Percentiles rank a stretch among this genome's conserved stretches.
Evolutionary conservation across 2,888 invertebrate species (phyloP).

Genomic region (Andrena fulva): DNA sequence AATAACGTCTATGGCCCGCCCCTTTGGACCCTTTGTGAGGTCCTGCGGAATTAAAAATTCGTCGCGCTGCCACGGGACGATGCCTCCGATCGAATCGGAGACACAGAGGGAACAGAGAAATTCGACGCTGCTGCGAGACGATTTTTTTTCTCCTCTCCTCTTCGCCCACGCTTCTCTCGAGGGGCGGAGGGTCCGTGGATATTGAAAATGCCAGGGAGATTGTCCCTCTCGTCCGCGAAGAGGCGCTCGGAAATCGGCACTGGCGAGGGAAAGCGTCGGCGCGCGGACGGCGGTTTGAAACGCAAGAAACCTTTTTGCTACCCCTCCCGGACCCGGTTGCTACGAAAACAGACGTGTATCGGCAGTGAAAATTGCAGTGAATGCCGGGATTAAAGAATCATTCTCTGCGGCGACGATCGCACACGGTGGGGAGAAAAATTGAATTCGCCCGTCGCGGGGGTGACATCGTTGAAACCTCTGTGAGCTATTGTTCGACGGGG

Average conservation of each 20-base stretch:
- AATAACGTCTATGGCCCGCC: slow-evolving; percentile 33
- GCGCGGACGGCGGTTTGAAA: neutral
- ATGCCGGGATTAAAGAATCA: slow-evolving; percentile 2
- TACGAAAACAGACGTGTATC: neutral
- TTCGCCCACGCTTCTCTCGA: neutral
- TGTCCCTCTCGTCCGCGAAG: slow-evolving; percentile 1
- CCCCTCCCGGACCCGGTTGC: neutral
- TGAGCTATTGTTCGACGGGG: slow-evolving; percentile 11
- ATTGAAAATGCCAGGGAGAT: slow-evolving; percentile 30
- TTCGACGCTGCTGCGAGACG: neutral
- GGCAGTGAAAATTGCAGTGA: neutral
- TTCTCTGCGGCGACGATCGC: slow-evolving; percentile 10
- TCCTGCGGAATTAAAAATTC: slow-evolving; percentile 42
- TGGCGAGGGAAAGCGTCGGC: neutral
- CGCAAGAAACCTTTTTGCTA: neutral
- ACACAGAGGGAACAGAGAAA: slow-evolving; percentile 16
- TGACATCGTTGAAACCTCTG: slow-evolving; percentile 11
- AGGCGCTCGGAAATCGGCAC: slow-evolving; percentile 3
- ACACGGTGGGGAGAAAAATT: slow-evolving; percentile 15
- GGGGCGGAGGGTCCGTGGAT: neutral
- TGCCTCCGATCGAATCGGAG: slow-evolving; percentile 2
- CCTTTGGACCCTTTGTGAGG: neutral
- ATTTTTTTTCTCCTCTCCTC: slow-evolving; percentile 6
- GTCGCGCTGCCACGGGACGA: neutral
- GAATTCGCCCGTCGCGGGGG: slow-evolving; percentile 6